These are phyloP conservation scores for Psephotus haematonotus DNA, from an alignment of 2,113 vertebrate species.

Conservation along the genomic window DNA sequence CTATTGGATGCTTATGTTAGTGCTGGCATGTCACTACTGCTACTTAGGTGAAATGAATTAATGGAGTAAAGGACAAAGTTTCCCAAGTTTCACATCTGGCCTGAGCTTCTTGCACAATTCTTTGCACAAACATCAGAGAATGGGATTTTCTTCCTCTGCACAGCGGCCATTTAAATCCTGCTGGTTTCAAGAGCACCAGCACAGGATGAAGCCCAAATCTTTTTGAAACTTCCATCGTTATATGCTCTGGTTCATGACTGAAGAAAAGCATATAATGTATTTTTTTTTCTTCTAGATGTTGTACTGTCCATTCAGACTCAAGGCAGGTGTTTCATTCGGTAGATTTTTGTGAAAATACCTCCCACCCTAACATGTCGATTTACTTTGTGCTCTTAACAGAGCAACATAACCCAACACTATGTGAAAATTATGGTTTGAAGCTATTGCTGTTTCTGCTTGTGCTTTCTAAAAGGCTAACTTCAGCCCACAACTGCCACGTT, in stretches of 20 bases:
- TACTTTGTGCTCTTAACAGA: neutral
- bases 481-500: accelerated
- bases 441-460: neutral
- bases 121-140: neutral
- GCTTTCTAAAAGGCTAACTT: neutral
- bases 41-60: neutral
- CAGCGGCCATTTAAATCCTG: neutral
- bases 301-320: neutral
- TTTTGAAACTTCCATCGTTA: neutral
- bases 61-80: neutral
- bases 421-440: neutral
- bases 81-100: neutral
- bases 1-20: neutral
- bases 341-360: neutral
- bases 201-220: neutral
- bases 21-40: neutral
- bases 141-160: neutral
- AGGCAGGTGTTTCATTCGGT: neutral
- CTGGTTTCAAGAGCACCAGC: neutral
- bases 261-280: neutral
- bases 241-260: neutral
- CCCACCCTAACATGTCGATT: neutral
- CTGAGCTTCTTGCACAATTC: neutral
- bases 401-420: neutral
- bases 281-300: neutral